Conservation (phyloP, 1,140 invertebrate species). For the Rhyacophila brunnea region DNA sequence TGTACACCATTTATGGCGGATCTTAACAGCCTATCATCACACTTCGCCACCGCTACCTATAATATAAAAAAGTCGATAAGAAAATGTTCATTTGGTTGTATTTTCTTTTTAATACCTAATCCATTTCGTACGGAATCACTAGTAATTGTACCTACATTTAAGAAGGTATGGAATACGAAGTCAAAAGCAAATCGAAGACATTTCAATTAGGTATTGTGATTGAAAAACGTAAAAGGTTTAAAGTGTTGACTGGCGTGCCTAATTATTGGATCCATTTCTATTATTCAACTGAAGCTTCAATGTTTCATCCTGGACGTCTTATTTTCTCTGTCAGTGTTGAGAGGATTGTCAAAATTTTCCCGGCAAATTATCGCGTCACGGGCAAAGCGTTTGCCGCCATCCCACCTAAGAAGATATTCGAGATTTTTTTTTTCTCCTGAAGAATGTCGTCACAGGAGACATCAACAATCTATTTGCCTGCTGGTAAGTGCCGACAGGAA, state of each 20-base stretch:
- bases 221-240: not conserved
- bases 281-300: too few species aligned
- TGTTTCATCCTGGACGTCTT: not conserved
- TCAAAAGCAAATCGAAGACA: not conserved
- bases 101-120: too few species aligned
- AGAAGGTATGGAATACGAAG: too few species aligned
- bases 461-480: too few species aligned
- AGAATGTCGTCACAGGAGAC: not conserved
- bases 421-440: not conserved
- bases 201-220: not conserved
- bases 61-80: too few species aligned
- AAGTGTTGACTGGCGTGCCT: slow-evolving; percentile 22
- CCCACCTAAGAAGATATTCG: slow-evolving; percentile 14
- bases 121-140: too few species aligned
- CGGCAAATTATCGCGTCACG: not conserved
- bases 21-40: too few species aligned
- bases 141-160: too few species aligned
- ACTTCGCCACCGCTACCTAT: too few species aligned
- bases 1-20: too few species aligned
- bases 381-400: slow-evolving; percentile 14
- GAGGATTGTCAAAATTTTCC: slow-evolving; percentile 13
- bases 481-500: too few species aligned
- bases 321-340: not conserved
- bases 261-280: slow-evolving; percentile 12
- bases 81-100: too few species aligned